Evolutionary conservation across 2,888 invertebrate species (phyloP).

Genomic region (Asteroscopus sphinx): DNA sequence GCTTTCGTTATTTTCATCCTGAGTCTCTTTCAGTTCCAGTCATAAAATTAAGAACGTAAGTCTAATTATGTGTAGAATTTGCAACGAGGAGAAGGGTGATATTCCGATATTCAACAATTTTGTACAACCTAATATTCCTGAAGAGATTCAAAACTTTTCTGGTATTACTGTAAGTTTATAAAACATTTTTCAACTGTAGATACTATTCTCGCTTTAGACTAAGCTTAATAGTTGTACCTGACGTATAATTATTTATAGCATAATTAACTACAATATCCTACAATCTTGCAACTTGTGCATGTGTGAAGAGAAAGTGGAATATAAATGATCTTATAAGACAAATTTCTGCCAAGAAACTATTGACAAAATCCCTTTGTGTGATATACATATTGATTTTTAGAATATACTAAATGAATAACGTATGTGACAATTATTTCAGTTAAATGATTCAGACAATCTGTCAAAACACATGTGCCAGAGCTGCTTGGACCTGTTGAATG

Average conservation of each 20-base stretch:
- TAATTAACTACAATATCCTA: too few relatives aligned
- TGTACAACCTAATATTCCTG: constrained; percentile 74
- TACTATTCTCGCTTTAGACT: neutral
- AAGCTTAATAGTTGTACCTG: too few relatives aligned
- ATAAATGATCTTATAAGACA: too few relatives aligned
- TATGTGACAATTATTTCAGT: constrained; percentile 61
- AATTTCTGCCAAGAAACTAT: too few relatives aligned
- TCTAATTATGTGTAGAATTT: constrained; percentile 75
- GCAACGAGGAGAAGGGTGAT: constrained; percentile 74
- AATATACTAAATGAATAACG: too few relatives aligned
- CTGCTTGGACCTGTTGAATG: constrained; percentile 80
- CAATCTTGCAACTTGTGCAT: too few relatives aligned
- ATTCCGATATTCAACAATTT: constrained; percentile 81
- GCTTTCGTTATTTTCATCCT: neutral
- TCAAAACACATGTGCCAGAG: constrained; percentile 79
- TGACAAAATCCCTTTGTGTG: too few relatives aligned
- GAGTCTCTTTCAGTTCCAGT: constrained; percentile 58
- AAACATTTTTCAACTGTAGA: neutral
- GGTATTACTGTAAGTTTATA: constrained; percentile 76
- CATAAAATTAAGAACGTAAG: constrained; percentile 54
- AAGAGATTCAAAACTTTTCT: constrained; percentile 79
- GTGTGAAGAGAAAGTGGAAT: too few relatives aligned
- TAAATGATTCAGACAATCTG: constrained; percentile 72
- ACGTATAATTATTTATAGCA: too few relatives aligned
- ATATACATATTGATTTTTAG: neutral